Conservation (phyloP, 2,888 invertebrate genomes). For the Microctonus brassicae region DNA sequence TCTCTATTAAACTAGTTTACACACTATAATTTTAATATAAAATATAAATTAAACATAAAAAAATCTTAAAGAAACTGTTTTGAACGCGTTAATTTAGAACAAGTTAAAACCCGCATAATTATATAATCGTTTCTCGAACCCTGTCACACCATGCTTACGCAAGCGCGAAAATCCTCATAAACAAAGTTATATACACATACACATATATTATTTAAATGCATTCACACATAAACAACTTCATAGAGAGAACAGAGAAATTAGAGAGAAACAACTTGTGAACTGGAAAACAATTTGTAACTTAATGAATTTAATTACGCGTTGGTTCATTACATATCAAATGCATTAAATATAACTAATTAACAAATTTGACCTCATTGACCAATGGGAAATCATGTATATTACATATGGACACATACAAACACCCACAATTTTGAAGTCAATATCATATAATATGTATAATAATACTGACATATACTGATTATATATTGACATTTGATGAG, state of each 20-base stretch:
- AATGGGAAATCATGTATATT: neutral
- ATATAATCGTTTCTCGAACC: neutral
- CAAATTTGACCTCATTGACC: slow-evolving; percentile 36
- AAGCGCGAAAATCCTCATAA: neutral
- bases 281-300: slow-evolving; percentile 46
- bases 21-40: too few species aligned
- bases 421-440: too few species aligned
- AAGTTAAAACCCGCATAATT: neutral
- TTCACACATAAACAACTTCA: too few species aligned
- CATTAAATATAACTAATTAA: slow-evolving; percentile 47
- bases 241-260: too few species aligned
- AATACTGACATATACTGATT: too few species aligned
- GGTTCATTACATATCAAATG: slow-evolving; percentile 41
- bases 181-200: too few species aligned
- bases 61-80: too few species aligned
- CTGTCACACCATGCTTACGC: neutral
- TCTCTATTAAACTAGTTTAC: too few species aligned
- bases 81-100: neutral
- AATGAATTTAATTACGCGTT: slow-evolving; percentile 48
- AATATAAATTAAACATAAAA: too few species aligned
- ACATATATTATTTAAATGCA: too few species aligned
- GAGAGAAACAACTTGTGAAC: slow-evolving; percentile 22
- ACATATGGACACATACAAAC: neutral
- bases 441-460: too few species aligned
- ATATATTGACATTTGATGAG: neutral